phyloP scores from a whole-genome alignment of 2,113 vertebrate species.

The Cnemophilus loriae region DNA sequence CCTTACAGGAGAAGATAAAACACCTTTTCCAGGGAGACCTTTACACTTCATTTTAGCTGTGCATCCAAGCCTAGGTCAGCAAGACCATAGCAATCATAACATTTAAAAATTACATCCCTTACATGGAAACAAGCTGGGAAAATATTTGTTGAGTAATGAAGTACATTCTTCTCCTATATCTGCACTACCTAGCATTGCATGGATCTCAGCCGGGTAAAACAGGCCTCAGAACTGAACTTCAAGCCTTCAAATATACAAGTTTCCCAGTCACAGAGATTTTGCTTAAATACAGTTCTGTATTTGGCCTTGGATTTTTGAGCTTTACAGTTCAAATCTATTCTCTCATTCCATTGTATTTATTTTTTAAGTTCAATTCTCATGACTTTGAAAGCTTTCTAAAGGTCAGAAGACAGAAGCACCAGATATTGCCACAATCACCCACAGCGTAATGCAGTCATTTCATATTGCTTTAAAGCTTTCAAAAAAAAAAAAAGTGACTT shows the following conservation, averaged over 20 bases:
- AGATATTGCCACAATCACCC: neutral
- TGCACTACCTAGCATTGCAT: neutral
- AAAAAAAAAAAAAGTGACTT: neutral
- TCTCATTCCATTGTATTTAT: neutral
- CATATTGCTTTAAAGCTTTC: neutral
- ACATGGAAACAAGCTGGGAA: neutral
- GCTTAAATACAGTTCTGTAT: neutral
- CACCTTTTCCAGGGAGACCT: neutral
- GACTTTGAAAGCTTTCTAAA: conserved; percentile 35
- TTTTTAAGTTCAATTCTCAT: neutral
- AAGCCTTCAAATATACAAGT: neutral
- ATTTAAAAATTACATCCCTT: neutral
- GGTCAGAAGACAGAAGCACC: neutral
- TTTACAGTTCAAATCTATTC: neutral
- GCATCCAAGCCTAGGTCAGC: neutral
- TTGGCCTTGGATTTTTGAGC: neutral
- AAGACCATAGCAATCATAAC: neutral
- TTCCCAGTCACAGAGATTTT: neutral
- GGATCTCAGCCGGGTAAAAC: neutral
- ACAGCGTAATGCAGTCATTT: neutral
- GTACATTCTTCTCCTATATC: neutral
- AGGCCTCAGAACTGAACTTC: neutral
- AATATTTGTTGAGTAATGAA: neutral
- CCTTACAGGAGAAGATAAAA: neutral
- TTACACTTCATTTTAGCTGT: neutral